Base-by-base conservation (phyloP, 2,888 invertebrate genomes). In the Diloba caeruleocephala region DNA sequence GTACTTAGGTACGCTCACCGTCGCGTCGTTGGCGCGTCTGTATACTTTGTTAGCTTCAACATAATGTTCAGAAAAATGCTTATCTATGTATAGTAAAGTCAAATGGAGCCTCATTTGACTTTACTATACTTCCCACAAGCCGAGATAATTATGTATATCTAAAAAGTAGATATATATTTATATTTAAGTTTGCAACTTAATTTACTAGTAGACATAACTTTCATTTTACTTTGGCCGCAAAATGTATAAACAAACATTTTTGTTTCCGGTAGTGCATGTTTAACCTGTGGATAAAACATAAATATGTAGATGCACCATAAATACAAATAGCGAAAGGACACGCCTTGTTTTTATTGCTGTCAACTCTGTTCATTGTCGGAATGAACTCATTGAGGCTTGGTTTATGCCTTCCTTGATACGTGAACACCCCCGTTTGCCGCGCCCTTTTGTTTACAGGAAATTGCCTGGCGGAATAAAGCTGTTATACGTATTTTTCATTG, bases 401-500 rank as follows among this genome's bases (percentile, higher is more conserved):
- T 72, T 52, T 51, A 59, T 52, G 54, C 37, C 29, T 42, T 60
- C 64, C 63, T 64, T 59, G 56, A 49, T 61, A 65, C 53, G 62
- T 50, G 41, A 49, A 45, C 19, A 33, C 36, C 17, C n/a, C 15
- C 37, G 42, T 26, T 31, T 29, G 19, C 9, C 39, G 1, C 41
- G 31, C 23, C 48, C 56, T 48, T 56, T 65, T 66, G 57, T 70
- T 55, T 36, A 19, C 9, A 13, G 7, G 33, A 51, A 52, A 53
- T 50, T 28, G 50, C 39, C 9, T 17, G 12, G 45, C 25, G 28
- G 32, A 39, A 58, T 48, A 37, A 36, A 39, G 48, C 44, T 61
- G 43, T 43, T n/a, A 52, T 57, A 53, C 19, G 13, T 41, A 48
- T 53, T 48, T 58, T 53, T 53, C 17, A 51, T 88, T 88, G 84